phyloP scores from a whole-genome alignment of 1,140 invertebrate species.

The Cephus cinctus region DNA sequence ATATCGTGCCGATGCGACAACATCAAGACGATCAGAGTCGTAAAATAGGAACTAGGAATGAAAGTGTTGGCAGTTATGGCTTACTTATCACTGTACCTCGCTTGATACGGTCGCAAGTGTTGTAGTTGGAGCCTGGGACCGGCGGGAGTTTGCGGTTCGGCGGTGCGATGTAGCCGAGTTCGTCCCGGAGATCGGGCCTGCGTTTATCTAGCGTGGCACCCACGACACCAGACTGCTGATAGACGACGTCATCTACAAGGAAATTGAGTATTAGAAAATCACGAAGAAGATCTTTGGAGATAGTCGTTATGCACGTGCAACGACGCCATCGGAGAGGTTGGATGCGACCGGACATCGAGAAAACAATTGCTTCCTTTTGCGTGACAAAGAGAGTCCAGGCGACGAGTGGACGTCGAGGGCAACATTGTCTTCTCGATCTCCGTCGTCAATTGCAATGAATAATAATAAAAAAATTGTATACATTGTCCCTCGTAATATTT shows the following conservation, averaged over 20 bases:
- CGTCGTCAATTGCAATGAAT: conserved; percentile 4
- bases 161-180: conserved; percentile 88
- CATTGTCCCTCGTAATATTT: conserved; percentile 59
- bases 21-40: conserved; percentile 18
- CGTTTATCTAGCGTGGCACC: conserved; percentile 83
- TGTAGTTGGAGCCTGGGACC: conserved; percentile 89
- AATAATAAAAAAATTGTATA: conserved; percentile 42
- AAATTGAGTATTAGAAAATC: too few species aligned
- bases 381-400: too few species aligned
- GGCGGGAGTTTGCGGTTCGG: conserved; percentile 88
- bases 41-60: conserved; percentile 14
- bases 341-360: too few species aligned
- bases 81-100: conserved; percentile 88
- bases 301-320: too few species aligned
- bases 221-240: conserved; percentile 76
- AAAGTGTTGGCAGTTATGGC: conserved; percentile 55
- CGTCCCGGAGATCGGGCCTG: conserved; percentile 78
- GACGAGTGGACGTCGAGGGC: too few species aligned
- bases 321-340: too few species aligned
- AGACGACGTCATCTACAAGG: conserved; percentile 80
- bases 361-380: too few species aligned
- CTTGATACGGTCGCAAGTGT: conserved; percentile 90
- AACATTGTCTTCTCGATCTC: too few species aligned
- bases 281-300: too few species aligned
- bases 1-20: conserved; percentile 26